Conservation (phyloP, 2,888 invertebrate genomes). For the Sussaba pulchella region DNA sequence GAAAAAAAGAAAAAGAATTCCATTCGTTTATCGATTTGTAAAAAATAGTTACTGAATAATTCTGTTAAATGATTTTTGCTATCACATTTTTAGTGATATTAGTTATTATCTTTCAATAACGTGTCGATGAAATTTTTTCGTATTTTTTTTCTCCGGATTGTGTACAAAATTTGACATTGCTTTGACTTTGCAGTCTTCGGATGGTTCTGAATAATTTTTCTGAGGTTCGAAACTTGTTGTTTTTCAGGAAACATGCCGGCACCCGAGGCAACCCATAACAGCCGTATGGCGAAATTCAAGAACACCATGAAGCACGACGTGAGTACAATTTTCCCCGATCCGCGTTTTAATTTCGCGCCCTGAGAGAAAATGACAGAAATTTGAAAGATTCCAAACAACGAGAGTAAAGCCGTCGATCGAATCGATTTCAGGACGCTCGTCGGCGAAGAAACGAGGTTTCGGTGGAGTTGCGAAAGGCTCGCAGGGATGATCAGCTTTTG, state of each 20-base stretch:
- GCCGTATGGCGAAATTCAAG: slow-evolving; percentile 91
- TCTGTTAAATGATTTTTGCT: not conserved
- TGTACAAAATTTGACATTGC: slow-evolving; percentile 38
- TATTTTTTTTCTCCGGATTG: not conserved
- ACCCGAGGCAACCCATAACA: slow-evolving; percentile 85
- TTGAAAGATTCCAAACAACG: too few relatives aligned
- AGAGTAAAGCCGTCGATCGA: too few relatives aligned
- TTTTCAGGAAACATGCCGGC: slow-evolving; percentile 85
- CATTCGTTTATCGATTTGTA: not conserved
- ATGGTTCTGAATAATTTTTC: not conserved
- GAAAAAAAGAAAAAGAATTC: slow-evolving; percentile 3
- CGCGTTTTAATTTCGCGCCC: slow-evolving; percentile 18
- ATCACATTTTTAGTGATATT: not conserved
- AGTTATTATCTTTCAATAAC: too few relatives aligned
- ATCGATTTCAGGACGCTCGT: slow-evolving; percentile 90
- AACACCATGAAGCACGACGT: slow-evolving; percentile 92
- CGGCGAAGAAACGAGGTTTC: slow-evolving; percentile 95
- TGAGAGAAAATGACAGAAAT: too few relatives aligned
- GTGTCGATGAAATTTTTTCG: not conserved
- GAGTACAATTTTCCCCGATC: slow-evolving; percentile 79
- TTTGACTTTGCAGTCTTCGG: not conserved
- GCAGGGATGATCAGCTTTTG: slow-evolving; percentile 96
- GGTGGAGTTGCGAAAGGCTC: slow-evolving; percentile 96
- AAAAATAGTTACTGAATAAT: not conserved
- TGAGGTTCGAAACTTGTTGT: not conserved